Conservation (phyloP, 2,888 invertebrate species). For the Lepas anatifera region DNA sequence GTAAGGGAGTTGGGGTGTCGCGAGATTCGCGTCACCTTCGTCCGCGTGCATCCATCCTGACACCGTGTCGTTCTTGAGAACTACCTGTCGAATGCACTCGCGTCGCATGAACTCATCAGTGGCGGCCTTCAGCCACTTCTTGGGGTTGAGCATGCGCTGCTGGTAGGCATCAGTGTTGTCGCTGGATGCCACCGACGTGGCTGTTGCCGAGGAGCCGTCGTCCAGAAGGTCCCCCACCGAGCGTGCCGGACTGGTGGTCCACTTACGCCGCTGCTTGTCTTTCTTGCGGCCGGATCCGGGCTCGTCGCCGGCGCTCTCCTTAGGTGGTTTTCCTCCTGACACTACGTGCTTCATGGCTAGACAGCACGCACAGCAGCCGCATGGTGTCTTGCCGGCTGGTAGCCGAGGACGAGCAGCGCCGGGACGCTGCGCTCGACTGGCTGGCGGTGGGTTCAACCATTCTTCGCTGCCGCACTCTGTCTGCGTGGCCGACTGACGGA, state of each 20-base stretch:
- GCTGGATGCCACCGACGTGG: not conserved
- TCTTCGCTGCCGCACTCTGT: not conserved
- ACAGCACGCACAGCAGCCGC: not conserved
- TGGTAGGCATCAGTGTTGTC: not conserved
- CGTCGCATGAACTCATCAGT: constrained; percentile 2
- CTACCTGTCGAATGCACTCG: not conserved
- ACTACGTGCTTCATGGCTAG: not conserved
- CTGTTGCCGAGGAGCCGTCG: not conserved
- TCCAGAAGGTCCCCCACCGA: not conserved
- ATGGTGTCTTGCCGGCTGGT: not conserved
- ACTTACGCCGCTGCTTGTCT: not conserved
- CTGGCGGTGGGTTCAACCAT: not conserved
- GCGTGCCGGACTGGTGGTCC: not conserved
- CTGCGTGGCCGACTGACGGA: not conserved
- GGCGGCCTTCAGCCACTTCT: not conserved
- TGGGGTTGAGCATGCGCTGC: not conserved
- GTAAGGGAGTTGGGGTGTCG: not conserved
- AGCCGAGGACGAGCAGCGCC: not conserved
- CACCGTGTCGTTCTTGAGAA: constrained; percentile 4
- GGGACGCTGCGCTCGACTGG: not conserved
- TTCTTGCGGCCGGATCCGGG: not conserved
- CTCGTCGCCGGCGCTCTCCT: not conserved
- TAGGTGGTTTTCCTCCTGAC: not conserved
- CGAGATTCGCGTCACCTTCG: constrained; percentile 2
- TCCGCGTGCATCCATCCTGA: not conserved